Conservation (phyloP, 2,113 vertebrate genomes). For the Halcyon senegalensis region DNA sequence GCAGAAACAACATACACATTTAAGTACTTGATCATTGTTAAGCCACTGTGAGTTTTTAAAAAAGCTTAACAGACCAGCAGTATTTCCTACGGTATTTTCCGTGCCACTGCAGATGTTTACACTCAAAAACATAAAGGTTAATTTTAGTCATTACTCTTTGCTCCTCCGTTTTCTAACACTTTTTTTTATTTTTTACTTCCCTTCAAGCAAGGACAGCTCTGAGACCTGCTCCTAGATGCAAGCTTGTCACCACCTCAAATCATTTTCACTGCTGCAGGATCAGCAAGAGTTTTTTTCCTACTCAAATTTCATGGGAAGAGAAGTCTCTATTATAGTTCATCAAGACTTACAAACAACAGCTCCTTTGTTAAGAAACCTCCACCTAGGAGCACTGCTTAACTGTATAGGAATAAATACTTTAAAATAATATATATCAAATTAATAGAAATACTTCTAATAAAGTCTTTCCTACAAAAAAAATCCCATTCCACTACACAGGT, state of each 20-base stretch:
- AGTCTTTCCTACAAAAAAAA: background rate
- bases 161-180: background rate
- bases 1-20: background rate
- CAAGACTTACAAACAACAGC: background rate
- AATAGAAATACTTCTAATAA: background rate
- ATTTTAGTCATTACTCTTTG: background rate
- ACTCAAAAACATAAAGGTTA: background rate
- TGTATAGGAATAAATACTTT: background rate
- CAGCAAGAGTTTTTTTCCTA: background rate
- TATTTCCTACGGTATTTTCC: background rate
- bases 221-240: background rate
- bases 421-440: no score
- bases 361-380: background rate
- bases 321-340: background rate
- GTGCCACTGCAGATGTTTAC: background rate
- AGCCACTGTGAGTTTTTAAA: background rate
- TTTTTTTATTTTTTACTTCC: background rate
- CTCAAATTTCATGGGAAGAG: background rate
- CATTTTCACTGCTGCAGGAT: background rate
- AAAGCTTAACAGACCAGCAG: background rate
- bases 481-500: background rate
- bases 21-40: background rate
- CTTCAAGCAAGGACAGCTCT: background rate
- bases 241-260: background rate
- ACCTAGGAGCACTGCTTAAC: background rate